Conservation (phyloP, 2,888 invertebrate species). For the Acheta domesticus region DNA sequence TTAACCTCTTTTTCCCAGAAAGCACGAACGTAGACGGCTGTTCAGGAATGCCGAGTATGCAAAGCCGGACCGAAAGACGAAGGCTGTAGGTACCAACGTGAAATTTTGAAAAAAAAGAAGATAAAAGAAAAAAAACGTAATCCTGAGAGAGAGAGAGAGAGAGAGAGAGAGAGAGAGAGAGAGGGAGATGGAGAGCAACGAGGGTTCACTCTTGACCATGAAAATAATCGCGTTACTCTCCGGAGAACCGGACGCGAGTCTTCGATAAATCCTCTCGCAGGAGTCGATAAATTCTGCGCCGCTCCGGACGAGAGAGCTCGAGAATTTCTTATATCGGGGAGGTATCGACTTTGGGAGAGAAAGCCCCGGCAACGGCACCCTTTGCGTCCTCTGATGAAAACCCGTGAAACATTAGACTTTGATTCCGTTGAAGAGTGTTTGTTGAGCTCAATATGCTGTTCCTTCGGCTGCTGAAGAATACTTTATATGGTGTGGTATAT, state of each 20-base stretch:
- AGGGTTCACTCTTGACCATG: conserved; percentile 9
- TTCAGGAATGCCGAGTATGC: neutral
- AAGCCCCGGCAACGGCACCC: neutral
- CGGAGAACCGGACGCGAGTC: neutral
- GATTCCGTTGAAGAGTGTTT: neutral
- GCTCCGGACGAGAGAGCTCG: neutral
- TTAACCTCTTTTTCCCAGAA: conserved; percentile 31
- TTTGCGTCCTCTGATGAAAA: neutral
- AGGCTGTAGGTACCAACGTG: neutral
- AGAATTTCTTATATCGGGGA: conserved; percentile 3
- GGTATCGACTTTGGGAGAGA: neutral
- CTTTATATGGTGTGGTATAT: no score
- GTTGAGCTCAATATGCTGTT: no score
- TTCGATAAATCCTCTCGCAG: neutral
- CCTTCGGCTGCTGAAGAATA: no score
- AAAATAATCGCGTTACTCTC: neutral
- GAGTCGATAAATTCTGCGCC: neutral
- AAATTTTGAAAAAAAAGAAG: conserved; percentile 20
- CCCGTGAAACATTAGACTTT: neutral
- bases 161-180: neutral
- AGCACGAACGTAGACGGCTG: conserved; percentile 4
- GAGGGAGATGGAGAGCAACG: neutral
- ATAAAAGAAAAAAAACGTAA: conserved; percentile 18
- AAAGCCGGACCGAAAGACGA: neutral
- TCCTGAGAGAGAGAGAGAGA: neutral